These are phyloP conservation scores for Rousettus leschenaultii DNA, from an alignment of 2,113 vertebrate genomes.

Conservation along the genomic window DNA sequence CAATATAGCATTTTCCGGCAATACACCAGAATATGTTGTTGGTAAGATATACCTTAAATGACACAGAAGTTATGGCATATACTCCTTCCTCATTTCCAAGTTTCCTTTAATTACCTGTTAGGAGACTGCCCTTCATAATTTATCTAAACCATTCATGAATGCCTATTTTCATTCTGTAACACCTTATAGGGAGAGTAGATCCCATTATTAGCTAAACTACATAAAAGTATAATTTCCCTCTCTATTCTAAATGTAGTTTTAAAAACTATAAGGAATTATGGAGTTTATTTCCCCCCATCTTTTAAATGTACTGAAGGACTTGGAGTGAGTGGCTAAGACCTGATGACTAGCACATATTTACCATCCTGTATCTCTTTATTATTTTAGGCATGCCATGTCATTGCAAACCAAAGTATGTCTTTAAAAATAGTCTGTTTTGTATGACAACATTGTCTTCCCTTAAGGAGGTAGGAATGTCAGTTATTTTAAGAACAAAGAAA, in stretches of 20 bases:
- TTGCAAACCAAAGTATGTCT: slow-evolving; percentile 33
- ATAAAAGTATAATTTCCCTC: neutral
- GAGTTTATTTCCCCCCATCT: neutral
- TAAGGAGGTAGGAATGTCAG: slow-evolving; percentile 30
- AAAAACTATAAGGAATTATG: neutral
- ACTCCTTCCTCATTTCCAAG: neutral
- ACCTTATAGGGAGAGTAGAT: neutral
- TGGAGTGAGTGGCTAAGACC: neutral
- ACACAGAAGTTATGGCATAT: neutral
- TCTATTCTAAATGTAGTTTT: neutral
- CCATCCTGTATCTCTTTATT: neutral
- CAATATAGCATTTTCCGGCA: neutral
- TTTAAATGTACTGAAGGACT: neutral
- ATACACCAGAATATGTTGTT: neutral
- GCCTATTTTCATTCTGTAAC: neutral
- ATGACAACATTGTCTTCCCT: neutral
- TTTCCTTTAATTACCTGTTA: slow-evolving; percentile 9
- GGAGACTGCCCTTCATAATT: neutral
- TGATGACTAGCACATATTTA: neutral
- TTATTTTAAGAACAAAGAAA: slow-evolving; percentile 61
- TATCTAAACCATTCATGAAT: neutral
- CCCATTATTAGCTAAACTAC: neutral
- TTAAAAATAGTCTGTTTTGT: slow-evolving; percentile 53
- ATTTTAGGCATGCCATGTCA: neutral
- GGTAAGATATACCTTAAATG: neutral